These are phyloP conservation scores for Tringa solitaria DNA, from an alignment of 2,113 vertebrate species.

Conservation along the genomic window DNA sequence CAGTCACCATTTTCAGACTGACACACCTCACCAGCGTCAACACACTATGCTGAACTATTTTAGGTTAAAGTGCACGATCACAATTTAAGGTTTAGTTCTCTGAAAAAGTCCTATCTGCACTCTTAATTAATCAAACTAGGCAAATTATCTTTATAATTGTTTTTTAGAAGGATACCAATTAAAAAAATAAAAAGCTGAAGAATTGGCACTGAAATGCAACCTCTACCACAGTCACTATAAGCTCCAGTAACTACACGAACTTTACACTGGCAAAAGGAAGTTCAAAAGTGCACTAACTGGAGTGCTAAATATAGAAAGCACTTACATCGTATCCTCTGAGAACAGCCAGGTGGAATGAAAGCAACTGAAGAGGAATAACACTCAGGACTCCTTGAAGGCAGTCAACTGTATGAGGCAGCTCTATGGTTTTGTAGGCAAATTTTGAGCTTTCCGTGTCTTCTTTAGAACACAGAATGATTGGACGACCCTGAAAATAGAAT, in stretches of 20 bases:
- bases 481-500: slow-evolving; percentile 82
- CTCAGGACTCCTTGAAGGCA: slow-evolving; percentile 94
- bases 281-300: background rate
- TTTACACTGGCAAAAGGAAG: background rate
- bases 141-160: background rate
- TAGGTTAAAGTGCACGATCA: background rate
- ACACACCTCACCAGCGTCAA: background rate
- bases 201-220: background rate
- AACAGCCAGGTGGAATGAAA: slow-evolving; percentile 96
- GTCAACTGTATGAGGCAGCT: slow-evolving; percentile 91
- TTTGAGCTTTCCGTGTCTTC: slow-evolving; percentile 86
- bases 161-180: background rate
- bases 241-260: background rate
- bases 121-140: background rate
- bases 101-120: background rate
- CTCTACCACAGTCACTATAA: background rate
- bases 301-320: slow-evolving; percentile 4
- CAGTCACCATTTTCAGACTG: background rate
- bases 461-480: slow-evolving; percentile 90
- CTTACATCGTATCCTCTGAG: slow-evolving; percentile 93
- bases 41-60: background rate
- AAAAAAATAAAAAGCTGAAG: background rate
- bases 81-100: background rate
- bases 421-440: slow-evolving; percentile 88
- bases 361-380: slow-evolving; percentile 91